Conservation (phyloP, 2,888 invertebrate genomes). For the Aphrophora alni region DNA sequence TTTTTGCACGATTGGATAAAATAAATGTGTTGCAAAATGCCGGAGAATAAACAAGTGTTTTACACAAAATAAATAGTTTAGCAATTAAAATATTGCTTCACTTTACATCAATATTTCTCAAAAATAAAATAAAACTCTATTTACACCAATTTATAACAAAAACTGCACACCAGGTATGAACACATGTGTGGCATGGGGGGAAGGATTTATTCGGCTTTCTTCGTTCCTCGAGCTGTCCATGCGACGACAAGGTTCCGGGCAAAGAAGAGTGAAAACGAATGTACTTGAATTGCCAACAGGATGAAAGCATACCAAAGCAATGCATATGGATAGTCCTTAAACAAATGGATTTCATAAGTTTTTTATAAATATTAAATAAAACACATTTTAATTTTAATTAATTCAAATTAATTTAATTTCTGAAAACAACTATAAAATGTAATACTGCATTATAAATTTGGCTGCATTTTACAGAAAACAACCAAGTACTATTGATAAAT, state of each 20-base stretch:
- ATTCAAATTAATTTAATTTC: too few relatives aligned
- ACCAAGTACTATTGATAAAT: too few relatives aligned
- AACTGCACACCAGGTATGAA: slow-evolving; percentile 6
- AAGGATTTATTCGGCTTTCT: slow-evolving; percentile 69
- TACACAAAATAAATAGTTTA: background rate
- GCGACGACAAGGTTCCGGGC: slow-evolving; percentile 81
- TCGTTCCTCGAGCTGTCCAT: slow-evolving; percentile 79
- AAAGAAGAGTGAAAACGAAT: slow-evolving; percentile 85
- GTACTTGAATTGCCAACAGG: slow-evolving; percentile 85
- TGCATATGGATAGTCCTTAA: slow-evolving; percentile 88
- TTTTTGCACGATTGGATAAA: too few relatives aligned
- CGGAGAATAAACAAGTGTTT: background rate
- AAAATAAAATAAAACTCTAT: background rate
- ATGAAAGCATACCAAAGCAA: slow-evolving; percentile 93
- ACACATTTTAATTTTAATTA: too few relatives aligned
- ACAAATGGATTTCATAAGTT: too few relatives aligned
- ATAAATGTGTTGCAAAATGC: background rate
- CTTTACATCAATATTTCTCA: background rate
- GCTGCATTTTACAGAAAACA: too few relatives aligned
- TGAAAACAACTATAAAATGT: too few relatives aligned
- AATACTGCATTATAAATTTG: too few relatives aligned
- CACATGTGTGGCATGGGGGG: background rate
- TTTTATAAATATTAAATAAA: too few relatives aligned
- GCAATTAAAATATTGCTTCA: slow-evolving; percentile 6
- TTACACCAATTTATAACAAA: background rate